These are phyloP conservation scores for Clanis bilineata DNA, from an alignment of 2,888 invertebrate genomes.

Conservation along the genomic window DNA sequence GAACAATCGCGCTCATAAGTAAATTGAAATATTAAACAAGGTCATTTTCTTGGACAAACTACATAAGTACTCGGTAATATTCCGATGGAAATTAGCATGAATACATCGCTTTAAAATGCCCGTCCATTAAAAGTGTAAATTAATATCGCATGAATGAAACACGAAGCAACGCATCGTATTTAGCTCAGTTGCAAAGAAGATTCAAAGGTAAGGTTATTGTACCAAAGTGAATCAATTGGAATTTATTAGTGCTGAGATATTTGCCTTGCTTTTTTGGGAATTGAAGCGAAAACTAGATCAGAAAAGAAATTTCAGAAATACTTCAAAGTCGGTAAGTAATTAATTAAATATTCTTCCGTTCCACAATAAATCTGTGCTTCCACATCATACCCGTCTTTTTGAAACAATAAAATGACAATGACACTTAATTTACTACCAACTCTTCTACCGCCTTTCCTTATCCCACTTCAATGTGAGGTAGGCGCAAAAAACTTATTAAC, in stretches of 20 bases:
- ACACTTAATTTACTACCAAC: too few species aligned
- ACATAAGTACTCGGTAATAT: conserved; percentile 49
- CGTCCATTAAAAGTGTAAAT: conserved; percentile 20
- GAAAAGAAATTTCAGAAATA: neutral
- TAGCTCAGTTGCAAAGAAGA: conserved; percentile 6
- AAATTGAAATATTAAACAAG: neutral
- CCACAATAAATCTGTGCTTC: too few species aligned
- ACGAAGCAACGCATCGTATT: conserved; percentile 20
- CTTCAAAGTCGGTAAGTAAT: neutral
- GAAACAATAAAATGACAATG: too few species aligned
- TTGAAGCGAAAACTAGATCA: neutral
- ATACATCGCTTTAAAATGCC: conserved; percentile 25
- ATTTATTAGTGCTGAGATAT: neutral
- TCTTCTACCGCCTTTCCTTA: too few species aligned
- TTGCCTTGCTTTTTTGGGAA: neutral
- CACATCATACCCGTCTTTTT: too few species aligned
- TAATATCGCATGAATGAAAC: conserved; percentile 19
- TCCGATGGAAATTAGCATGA: conserved; percentile 50
- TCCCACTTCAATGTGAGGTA: too few species aligned
- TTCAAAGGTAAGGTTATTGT: neutral
- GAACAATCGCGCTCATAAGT: neutral
- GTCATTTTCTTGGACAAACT: conserved; percentile 26
- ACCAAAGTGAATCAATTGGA: neutral
- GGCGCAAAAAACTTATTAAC: too few species aligned
- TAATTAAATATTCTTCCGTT: too few species aligned